Conservation (phyloP, 2,113 vertebrate species). For the Dunckerocampus dactyliophorus region DNA sequence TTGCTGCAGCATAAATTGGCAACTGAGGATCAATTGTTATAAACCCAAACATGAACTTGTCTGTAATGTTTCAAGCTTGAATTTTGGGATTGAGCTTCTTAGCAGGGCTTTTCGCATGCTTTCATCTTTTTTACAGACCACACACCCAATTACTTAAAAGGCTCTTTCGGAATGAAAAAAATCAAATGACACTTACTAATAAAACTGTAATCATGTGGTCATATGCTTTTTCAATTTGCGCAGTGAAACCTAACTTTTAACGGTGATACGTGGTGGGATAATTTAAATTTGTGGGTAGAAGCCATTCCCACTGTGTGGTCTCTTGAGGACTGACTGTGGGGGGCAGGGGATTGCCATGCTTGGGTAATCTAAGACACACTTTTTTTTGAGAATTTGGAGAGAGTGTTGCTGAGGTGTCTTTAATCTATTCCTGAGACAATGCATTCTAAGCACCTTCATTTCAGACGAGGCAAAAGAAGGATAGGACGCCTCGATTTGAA, state of each 20-base stretch:
- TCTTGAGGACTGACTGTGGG: slow-evolving; percentile 52
- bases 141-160: slow-evolving; percentile 52
- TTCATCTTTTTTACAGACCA: slow-evolving; percentile 54
- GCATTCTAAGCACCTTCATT: slow-evolving; percentile 68
- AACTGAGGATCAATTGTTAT: not conserved
- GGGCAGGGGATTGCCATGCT: slow-evolving; percentile 61
- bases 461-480: slow-evolving; percentile 63
- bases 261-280: slow-evolving; percentile 45
- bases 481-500: slow-evolving; percentile 68
- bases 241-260: slow-evolving; percentile 57
- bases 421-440: slow-evolving; percentile 65
- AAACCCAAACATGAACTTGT: slow-evolving; percentile 11
- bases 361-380: slow-evolving; percentile 77
- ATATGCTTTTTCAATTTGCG: slow-evolving; percentile 58
- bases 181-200: slow-evolving; percentile 42
- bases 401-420: slow-evolving; percentile 49
- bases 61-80: slow-evolving; percentile 38
- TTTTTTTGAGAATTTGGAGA: slow-evolving; percentile 31
- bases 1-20: not conserved
- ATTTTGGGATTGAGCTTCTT: slow-evolving; percentile 42
- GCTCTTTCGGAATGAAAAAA: slow-evolving; percentile 6
- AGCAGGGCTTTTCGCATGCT: slow-evolving; percentile 32
- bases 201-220: slow-evolving; percentile 66
- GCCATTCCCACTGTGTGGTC: slow-evolving; percentile 78
- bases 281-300: slow-evolving; percentile 49